Base-by-base conservation (phyloP, 2,888 invertebrate species). In the Coecobrya sp. region DNA sequence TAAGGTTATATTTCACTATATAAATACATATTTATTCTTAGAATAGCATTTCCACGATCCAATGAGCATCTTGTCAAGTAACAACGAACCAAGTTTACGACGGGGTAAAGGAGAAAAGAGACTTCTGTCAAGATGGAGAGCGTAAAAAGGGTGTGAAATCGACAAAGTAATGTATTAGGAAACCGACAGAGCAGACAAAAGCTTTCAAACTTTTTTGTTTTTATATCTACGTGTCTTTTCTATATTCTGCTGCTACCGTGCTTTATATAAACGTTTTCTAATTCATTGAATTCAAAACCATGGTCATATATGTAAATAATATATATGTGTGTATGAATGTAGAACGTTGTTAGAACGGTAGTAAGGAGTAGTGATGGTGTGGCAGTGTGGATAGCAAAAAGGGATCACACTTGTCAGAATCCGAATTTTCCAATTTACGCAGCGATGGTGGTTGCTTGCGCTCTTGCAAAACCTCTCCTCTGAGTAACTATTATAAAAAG, bases 351-450 rank as follows among this genome's bases (percentile, higher is more conserved):
- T 62, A 10, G 55, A 30, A 84, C 81, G 45, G 27, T 81, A 13
- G 73, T 22, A n/a, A n/a, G 1, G 7, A 4, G 87, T 55, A 68
- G 36, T 8, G 42, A 70, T 49, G 42, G 62, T 76, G 84, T 76
- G 84, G 84, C 92, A 89, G 93, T 93, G 93, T 93, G 93, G 93
- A 93, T 84, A 84, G 93, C 73, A 93, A 91, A 81, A 93, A 94
- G 94, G 93, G 94, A 93, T 94, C 93, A 93, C 92, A 93, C 93
- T 94, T 94, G 94, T 94, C 94, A 94, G 93, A 94, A 94, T 92
- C 82, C 91, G 93, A 94, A 94, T 94, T 94, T 94, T 94, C 94
- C 94, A 94, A 94, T 94, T 94, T 94, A 94, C 93, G 93, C 93
- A 93, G 91, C 85, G 87, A 92, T 91, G 91, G 86, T 86, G 86